Evolutionary conservation across 2,888 invertebrate species (phyloP), one percentile per base, ranked within the genome.

Genomic region (Peribatodes rhomboidaria): DNA sequence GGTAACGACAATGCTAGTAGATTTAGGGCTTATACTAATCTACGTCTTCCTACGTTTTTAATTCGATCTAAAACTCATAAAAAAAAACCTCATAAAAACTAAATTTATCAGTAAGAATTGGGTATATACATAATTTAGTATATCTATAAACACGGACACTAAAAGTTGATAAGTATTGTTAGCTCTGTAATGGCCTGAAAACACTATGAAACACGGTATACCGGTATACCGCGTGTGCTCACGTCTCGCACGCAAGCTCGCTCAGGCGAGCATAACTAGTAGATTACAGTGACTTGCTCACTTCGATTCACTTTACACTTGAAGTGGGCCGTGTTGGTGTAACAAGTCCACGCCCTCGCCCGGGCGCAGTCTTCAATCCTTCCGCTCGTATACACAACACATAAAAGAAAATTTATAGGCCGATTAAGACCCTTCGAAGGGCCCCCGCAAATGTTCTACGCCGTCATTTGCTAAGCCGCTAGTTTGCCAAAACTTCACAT

Each of bases 331-430:
- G 52, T 52, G 67, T 67, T n/a, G n/a, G 27, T 27, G 27, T 27
- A 67, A 63, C 63, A 63, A 67, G 66, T 69, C 57, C 67, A 57
- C 55, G 56, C 71, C 69, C 68, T 50, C 65, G 59, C 58, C 63
- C 69, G 59, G 67, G 69, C 64, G 70, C 67, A 70, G 69, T 73
- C 68, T 74, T 73, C 72, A 70, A 76, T 77, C 73, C 71, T 73
- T 75, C 74, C 74, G 68, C 75, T 69, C 72, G 79, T 83, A 80
- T 80, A 86, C 78, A 84, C 73, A 72, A 78, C 79, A 79, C 84
- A 87, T 86, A 87, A 86, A 89, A 87, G 80, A 81, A 84, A 86
- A 88, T 89, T 85, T 87, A 89, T 88, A 77, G 85, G 75, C 83
- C 87, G 87, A 85, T 89, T 87, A 86, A 85, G 84, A 83, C 83